Percentiles rank a stretch among this genome's conserved stretches.
Conservation (phyloP, 2,113 vertebrate genomes). For the Albula goreensis region DNA sequence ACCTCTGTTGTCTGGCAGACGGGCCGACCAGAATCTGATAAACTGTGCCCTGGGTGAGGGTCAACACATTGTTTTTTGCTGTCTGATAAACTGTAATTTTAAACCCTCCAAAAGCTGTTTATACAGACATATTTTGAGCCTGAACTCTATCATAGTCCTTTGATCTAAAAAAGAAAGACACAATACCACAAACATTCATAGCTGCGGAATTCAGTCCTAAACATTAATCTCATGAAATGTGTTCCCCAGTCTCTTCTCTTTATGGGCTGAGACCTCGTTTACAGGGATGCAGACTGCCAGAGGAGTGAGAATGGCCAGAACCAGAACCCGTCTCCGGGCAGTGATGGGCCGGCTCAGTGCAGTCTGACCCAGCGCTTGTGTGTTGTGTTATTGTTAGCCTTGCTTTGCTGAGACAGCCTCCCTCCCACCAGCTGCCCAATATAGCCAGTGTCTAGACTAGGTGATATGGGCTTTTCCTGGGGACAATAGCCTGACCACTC, state of each 20-base stretch:
- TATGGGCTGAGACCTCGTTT: neutral
- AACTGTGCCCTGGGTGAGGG: neutral
- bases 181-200: neutral
- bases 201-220: neutral
- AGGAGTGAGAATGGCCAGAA: slow-evolving; percentile 17
- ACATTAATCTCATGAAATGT: slow-evolving; percentile 20
- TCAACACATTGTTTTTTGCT: neutral
- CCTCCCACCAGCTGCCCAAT: slow-evolving; percentile 17
- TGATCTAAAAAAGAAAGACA: slow-evolving; percentile 13
- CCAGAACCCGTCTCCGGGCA: slow-evolving; percentile 11
- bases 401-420: slow-evolving; percentile 8
- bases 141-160: slow-evolving; percentile 5
- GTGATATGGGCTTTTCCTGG: slow-evolving; percentile 5
- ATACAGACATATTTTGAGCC: slow-evolving; percentile 12
- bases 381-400: slow-evolving; percentile 15
- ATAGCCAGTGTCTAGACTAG: slow-evolving; percentile 21
- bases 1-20: neutral
- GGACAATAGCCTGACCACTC: slow-evolving; percentile 5
- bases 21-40: neutral
- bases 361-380: slow-evolving; percentile 19
- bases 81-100: slow-evolving; percentile 8
- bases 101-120: neutral
- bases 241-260: slow-evolving; percentile 7
- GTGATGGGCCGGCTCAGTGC: slow-evolving; percentile 11
- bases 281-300: neutral